Evolutionary conservation across 2,113 vertebrate species (phyloP).

Genomic region (Pangasianodon hypophthalmus): DNA sequence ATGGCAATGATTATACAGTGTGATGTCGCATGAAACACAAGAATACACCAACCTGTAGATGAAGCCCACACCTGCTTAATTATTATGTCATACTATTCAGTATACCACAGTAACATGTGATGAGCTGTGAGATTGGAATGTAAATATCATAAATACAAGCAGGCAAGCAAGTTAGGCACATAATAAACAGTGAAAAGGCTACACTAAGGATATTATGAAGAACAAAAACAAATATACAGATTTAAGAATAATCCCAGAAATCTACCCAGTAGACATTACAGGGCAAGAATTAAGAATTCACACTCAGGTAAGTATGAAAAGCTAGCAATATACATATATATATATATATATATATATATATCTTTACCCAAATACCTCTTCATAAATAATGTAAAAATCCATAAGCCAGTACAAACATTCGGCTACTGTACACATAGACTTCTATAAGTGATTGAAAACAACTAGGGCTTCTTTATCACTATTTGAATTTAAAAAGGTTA

Average conservation of each 20-base stretch:
- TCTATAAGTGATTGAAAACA: neutral
- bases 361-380: neutral
- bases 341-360: too few species aligned
- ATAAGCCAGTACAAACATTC: neutral
- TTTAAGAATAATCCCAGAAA: neutral
- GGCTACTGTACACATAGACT: neutral
- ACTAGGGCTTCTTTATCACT: neutral
- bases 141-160: neutral
- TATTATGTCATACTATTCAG: neutral
- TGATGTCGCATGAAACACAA: neutral
- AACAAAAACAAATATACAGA: neutral
- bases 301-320: neutral
- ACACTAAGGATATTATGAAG: neutral
- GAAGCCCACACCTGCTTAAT: neutral
- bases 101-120: neutral
- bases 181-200: neutral
- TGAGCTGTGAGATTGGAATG: neutral
- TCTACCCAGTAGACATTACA: neutral
- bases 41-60: neutral
- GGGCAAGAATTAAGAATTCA: neutral
- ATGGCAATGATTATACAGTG: neutral
- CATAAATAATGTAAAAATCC: neutral
- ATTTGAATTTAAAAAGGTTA: neutral
- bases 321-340: neutral
- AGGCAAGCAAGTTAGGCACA: neutral